phyloP scores from a whole-genome alignment of 1,140 invertebrate genomes.

The Lepidurus packardi region DNA sequence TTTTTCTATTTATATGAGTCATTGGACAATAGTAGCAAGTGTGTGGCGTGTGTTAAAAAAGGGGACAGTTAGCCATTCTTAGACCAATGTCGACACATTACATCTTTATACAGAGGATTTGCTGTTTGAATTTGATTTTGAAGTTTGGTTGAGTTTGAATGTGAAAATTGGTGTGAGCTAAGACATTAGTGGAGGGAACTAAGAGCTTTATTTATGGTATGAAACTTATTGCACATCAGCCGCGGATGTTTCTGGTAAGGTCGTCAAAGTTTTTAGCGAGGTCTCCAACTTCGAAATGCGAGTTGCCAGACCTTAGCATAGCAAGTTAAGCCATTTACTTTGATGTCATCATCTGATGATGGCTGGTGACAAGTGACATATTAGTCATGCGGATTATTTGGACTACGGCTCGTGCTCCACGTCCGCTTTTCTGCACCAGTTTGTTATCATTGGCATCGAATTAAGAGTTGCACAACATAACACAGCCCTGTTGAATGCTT shows the following conservation, averaged over 20 bases:
- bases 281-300: neutral
- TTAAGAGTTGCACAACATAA: neutral
- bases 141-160: too few relatives aligned
- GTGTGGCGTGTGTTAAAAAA: too few relatives aligned
- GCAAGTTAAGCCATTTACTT: conserved; percentile 15
- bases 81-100: too few relatives aligned
- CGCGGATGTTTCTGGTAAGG: conserved; percentile 4
- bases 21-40: too few relatives aligned
- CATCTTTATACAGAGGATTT: too few relatives aligned
- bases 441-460: neutral
- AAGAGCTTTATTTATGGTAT: neutral
- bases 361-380: conserved; percentile 8
- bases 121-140: too few relatives aligned
- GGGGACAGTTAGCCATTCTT: too few relatives aligned
- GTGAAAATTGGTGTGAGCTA: too few relatives aligned
- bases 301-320: neutral
- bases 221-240: neutral
- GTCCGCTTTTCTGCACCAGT: neutral
- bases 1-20: too few relatives aligned
- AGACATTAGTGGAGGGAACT: too few relatives aligned
- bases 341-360: conserved; percentile 16
- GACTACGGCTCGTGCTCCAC: neutral
- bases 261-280: conserved; percentile 6
- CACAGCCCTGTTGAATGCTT: neutral
- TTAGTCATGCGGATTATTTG: conserved; percentile 5